phyloP scores from a whole-genome alignment of 2,113 vertebrate species.

The Xiphorhynchus elegans region DNA sequence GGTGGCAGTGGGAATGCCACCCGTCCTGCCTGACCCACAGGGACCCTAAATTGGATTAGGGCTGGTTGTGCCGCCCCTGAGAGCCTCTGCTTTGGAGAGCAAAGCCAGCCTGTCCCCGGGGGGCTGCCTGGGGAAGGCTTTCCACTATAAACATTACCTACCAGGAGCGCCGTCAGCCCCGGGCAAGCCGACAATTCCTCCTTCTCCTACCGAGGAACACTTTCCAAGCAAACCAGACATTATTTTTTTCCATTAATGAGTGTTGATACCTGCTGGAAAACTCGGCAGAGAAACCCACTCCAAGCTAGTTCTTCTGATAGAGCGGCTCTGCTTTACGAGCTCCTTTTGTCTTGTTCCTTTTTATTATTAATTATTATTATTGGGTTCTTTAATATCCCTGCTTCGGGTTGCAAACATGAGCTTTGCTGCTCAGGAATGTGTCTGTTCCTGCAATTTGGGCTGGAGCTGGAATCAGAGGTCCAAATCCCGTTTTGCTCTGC shows the following conservation, averaged over 20 bases:
- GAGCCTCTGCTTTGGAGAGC: conserved; percentile 52
- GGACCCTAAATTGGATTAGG: conserved; percentile 55
- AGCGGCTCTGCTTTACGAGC: rapidly evolving
- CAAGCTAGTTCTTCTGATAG: neutral
- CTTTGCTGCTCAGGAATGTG: conserved; percentile 9
- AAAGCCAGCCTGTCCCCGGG: conserved; percentile 38
- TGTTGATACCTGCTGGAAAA: conserved; percentile 63
- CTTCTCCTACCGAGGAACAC: conserved; percentile 31
- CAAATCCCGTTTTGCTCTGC: neutral
- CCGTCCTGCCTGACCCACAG: rapidly evolving
- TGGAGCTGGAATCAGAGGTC: neutral
- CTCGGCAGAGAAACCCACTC: neutral
- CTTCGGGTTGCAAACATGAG: neutral
- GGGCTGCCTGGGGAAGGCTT: conserved; percentile 52
- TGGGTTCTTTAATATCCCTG: neutral
- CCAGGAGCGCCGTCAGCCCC: conserved; percentile 43
- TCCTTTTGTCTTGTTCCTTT: neutral
- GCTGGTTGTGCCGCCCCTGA: conserved; percentile 49
- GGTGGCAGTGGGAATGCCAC: rapidly evolving
- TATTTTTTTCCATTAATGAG: conserved; percentile 61
- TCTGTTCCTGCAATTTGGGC: conserved; percentile 55
- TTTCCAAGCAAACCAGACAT: conserved; percentile 57
- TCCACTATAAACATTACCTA: conserved; percentile 64
- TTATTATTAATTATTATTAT: neutral
- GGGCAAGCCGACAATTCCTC: conserved; percentile 63